A percentile compares a stretch with the other conserved stretches of the same genome.
Evolutionary conservation across 1,140 invertebrate genomes (phyloP).

Genomic region (Acromyrmex echinatior): DNA sequence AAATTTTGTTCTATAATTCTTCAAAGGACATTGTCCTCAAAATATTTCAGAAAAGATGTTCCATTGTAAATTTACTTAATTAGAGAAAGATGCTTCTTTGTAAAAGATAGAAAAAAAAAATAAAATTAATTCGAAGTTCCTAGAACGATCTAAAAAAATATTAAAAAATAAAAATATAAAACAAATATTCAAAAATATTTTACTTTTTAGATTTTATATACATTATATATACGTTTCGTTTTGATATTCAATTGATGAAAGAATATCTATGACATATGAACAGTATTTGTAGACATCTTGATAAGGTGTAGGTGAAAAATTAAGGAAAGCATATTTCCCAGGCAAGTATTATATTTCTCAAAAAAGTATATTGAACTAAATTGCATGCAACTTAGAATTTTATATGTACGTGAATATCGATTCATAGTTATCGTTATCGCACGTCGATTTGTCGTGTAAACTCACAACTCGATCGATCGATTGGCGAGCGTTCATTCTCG

Average conservation of each 20-base stretch:
- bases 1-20: not conserved
- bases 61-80: not conserved
- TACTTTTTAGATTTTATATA: not conserved
- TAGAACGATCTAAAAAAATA: not conserved
- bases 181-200: not conserved
- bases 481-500: not conserved
- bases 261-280: too few species aligned
- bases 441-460: conserved; percentile 2
- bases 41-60: too few species aligned
- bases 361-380: not conserved
- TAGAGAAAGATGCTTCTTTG: not conserved
- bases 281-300: too few species aligned
- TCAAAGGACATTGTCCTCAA: too few species aligned
- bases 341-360: not conserved
- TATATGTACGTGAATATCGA: not conserved
- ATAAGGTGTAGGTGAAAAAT: too few species aligned
- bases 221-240: not conserved
- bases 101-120: not conserved
- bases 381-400: not conserved
- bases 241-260: not conserved
- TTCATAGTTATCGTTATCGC: not conserved
- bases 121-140: not conserved
- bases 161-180: too few species aligned
- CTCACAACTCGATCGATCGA: conserved; percentile 22
- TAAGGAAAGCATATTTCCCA: too few species aligned